Percentiles rank a stretch among this genome's conserved stretches.
phyloP scores from a whole-genome alignment of 2,888 invertebrate species.

The Physocephala rufipes region DNA sequence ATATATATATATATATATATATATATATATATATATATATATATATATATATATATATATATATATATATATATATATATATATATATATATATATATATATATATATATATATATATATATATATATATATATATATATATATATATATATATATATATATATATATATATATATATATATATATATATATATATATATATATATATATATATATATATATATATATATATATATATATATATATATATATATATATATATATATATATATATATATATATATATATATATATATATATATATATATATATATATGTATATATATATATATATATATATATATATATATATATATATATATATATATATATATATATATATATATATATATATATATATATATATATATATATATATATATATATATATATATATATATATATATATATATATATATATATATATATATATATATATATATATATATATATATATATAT shows the following conservation, averaged over 20 bases:
- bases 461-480: too few relatives aligned
- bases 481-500: too few relatives aligned
- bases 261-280: constrained; percentile 25
- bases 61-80: constrained; percentile 26
- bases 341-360: neutral
- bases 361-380: constrained; percentile 7
- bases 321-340: neutral
- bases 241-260: constrained; percentile 27
- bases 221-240: constrained; percentile 26
- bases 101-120: constrained; percentile 26
- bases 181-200: constrained; percentile 26
- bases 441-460: constrained; percentile 2
- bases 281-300: constrained; percentile 26
- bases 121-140: constrained; percentile 27
- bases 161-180: constrained; percentile 27
- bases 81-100: constrained; percentile 26
- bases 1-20: constrained; percentile 26
- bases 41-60: constrained; percentile 26
- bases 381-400: neutral
- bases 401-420: neutral
- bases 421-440: constrained; percentile 1
- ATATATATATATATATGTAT: constrained; percentile 19
- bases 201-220: constrained; percentile 27
- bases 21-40: constrained; percentile 26
- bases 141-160: constrained; percentile 26